Conservation (phyloP, 2,797 vertebrate species). For the Gorsachius magnificus region DNA sequence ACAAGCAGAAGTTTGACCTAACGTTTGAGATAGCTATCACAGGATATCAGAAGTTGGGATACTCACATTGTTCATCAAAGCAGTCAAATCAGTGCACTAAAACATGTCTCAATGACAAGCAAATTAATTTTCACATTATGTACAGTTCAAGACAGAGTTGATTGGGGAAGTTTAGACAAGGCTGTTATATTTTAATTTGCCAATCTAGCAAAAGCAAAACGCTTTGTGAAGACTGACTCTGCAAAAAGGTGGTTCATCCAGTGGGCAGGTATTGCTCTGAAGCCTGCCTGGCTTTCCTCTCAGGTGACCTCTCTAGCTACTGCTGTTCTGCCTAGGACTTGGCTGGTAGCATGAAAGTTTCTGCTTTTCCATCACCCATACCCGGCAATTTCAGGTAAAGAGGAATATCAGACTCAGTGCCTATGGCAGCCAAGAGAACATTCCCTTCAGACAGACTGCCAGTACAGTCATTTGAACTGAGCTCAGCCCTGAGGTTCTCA, state of each 20-base stretch:
- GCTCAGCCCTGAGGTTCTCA: not conserved
- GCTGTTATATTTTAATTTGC: not conserved
- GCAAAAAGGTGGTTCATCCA: not conserved
- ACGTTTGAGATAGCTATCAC: not conserved
- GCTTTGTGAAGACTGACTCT: not conserved
- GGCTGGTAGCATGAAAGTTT: not conserved
- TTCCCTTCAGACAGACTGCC: not conserved
- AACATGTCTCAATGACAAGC: not conserved
- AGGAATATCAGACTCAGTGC: not conserved
- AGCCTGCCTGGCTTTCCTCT: not conserved
- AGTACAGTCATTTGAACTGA: not conserved
- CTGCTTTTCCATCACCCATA: not conserved
- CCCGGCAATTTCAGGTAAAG: not conserved
- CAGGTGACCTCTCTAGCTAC: not conserved
- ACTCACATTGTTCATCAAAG: not conserved
- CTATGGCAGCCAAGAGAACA: not conserved
- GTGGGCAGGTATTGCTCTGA: not conserved
- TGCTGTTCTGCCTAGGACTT: not conserved
- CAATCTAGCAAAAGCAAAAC: not conserved
- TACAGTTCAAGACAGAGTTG: not conserved
- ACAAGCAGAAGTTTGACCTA: not conserved
- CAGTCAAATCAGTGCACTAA: not conserved
- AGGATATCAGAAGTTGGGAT: not conserved
- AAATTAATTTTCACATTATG: not conserved
- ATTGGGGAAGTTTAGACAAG: not conserved